Evolutionary conservation across 2,888 invertebrate genomes (phyloP).

Genomic region (Hypsopygia costalis): DNA sequence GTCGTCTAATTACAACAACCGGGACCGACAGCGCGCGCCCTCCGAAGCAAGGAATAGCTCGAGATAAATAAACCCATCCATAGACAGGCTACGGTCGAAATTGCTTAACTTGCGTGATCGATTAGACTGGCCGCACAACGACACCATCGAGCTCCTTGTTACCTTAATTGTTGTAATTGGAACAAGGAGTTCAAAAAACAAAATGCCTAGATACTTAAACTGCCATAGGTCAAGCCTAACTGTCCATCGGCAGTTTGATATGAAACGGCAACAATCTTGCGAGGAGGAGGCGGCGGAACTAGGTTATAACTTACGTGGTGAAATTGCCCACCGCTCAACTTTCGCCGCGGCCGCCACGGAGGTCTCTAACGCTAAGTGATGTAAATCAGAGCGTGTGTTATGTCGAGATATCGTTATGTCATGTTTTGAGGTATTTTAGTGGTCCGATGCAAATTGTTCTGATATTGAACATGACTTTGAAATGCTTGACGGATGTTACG

Average conservation of each 20-base stretch:
- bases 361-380: slow-evolving; percentile 25
- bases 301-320: slow-evolving; percentile 20
- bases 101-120: too few species aligned
- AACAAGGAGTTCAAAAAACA: too few species aligned
- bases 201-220: too few species aligned
- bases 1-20: too few species aligned
- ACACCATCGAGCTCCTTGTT: too few species aligned
- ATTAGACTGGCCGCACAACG: too few species aligned
- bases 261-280: neutral
- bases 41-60: too few species aligned
- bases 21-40: too few species aligned
- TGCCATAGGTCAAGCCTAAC: neutral
- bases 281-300: neutral
- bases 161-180: too few species aligned
- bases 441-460: slow-evolving; percentile 14
- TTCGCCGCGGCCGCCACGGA: slow-evolving; percentile 26
- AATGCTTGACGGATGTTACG: neutral
- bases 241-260: neutral
- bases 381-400: slow-evolving; percentile 31
- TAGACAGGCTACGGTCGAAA: too few species aligned
- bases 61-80: too few species aligned
- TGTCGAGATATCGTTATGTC: slow-evolving; percentile 30
- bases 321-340: slow-evolving; percentile 33
- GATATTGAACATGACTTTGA: slow-evolving; percentile 13
- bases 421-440: slow-evolving; percentile 21